Percentiles rank a stretch among this genome's conserved stretches.
Evolutionary conservation across 1,140 invertebrate genomes (phyloP).

Genomic region (Himalopsyche phryganea): DNA sequence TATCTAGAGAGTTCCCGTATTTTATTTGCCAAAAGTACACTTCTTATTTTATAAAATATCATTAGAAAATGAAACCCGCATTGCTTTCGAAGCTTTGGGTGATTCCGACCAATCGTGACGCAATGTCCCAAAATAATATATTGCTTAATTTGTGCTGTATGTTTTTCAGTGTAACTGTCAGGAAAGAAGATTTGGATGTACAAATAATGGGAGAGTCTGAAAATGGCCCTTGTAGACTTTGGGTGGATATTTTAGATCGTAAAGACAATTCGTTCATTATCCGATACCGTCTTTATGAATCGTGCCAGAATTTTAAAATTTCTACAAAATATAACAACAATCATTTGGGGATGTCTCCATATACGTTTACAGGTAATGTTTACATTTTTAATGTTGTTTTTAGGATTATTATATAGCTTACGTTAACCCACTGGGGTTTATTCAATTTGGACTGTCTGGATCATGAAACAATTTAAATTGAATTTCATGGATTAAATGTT

Average conservation of each 20-base stretch:
- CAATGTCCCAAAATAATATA: no score
- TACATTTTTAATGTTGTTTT: slow-evolving; percentile 26
- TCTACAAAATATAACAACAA: slow-evolving; percentile 64
- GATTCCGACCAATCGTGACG: no score
- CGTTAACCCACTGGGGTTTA: no score
- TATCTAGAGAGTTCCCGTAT: no score
- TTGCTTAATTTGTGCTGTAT: no score
- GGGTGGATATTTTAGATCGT: slow-evolving; percentile 74
- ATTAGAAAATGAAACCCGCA: no score
- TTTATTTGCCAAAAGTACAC: no score
- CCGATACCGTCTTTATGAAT: slow-evolving; percentile 76
- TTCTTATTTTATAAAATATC: no score
- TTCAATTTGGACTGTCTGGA: no score
- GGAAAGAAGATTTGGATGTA: slow-evolving; percentile 43
- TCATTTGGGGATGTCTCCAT: slow-evolving; percentile 67
- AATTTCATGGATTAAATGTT: no score
- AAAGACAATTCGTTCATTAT: slow-evolving; percentile 85
- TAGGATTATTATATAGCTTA: slow-evolving; percentile 10
- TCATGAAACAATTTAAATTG: no score
- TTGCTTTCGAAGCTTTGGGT: no score
- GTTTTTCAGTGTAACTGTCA: slow-evolving; percentile 11
- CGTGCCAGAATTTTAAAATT: slow-evolving; percentile 69
- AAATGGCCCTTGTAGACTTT: slow-evolving; percentile 60
- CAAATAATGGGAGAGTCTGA: slow-evolving; percentile 56
- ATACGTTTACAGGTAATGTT: slow-evolving; percentile 58